Evolutionary conservation across 2,888 invertebrate genomes (phyloP), one percentile per base, ranked within the genome.

Genomic region (Psylliodes chrysocephalus): DNA sequence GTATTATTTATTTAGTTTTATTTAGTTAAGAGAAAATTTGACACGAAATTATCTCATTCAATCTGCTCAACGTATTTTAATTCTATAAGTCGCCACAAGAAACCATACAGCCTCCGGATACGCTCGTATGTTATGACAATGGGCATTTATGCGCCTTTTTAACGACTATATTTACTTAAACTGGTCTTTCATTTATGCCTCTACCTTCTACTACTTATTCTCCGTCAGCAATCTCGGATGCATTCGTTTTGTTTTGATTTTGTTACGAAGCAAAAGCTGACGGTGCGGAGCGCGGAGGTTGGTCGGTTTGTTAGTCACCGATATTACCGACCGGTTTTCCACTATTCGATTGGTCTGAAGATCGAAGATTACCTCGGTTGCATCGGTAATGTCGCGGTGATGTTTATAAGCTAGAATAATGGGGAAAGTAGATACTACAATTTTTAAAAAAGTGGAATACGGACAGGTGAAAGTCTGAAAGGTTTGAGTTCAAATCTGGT

Each of bases 141-240:
- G 71, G 68, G 70, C 72, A 68, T 71, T 74, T 72, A 71, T 70
- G 67, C 68, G 70, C 67, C 72, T 69, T 65, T 63, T 67, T 71
- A 73, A 76, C 74, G 73, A 74, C 75, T 74, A 68, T 75, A 74
- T 76, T 76, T 73, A 74, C 75, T 73, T 73, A 74, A 72, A 69
- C 72, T 64, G 65, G 54, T 67, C 67, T 49, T 42, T 30, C 49
- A 12, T 30, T 49, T 30, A 19, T 19, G 15, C 30, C 18, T 35
- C 35, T 35, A 14, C 35, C 14, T 8, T 10, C 30, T 8, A 30
- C 14, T 2, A 42, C 49, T 49, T 49, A 14, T 49, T 49, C 17
- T 49, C 8, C 10, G 14, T 12, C 15, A 8, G 1, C 42, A 10
- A 42, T 22, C 46, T 7, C 46, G 46, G 6, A 8, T 25, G 12